Conservation (phyloP, 2,888 invertebrate species). For the Drosophila phalerata region DNA sequence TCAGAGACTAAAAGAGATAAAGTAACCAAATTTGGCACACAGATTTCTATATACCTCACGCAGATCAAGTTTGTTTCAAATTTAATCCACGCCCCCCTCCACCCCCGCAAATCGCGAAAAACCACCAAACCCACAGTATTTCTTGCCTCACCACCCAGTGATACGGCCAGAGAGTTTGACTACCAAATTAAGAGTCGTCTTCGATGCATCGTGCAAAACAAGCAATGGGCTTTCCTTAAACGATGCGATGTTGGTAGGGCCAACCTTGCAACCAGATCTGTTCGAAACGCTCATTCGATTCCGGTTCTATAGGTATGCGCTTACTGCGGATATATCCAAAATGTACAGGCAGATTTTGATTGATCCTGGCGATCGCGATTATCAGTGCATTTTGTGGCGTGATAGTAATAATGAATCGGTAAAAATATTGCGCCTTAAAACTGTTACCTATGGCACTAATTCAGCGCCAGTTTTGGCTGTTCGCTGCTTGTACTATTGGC, state of each 20-base stretch:
- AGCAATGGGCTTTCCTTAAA: no score
- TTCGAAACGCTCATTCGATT: not conserved
- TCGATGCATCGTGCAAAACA: slow-evolving; percentile 2
- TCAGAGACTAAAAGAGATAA: no score
- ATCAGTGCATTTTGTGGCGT: not conserved
- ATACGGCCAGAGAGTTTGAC: not conserved
- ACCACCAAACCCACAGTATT: no score
- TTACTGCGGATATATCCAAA: no score
- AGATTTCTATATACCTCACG: no score
- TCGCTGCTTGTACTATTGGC: not conserved
- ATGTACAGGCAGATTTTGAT: no score
- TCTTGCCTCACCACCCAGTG: not conserved
- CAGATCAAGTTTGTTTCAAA: no score
- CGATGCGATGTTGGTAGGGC: no score
- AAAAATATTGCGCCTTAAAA: not conserved
- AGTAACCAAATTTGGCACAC: no score
- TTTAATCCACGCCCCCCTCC: no score
- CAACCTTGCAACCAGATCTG: not conserved
- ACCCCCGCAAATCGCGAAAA: no score
- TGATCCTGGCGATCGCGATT: not conserved
- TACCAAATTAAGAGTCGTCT: not conserved
- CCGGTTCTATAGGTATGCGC: no score
- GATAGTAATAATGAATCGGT: not conserved
- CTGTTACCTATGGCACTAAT: not conserved
- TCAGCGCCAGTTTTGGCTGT: not conserved